Evolutionary conservation across 2,113 vertebrate species (phyloP).

Genomic region (Dromiciops gliroides): DNA sequence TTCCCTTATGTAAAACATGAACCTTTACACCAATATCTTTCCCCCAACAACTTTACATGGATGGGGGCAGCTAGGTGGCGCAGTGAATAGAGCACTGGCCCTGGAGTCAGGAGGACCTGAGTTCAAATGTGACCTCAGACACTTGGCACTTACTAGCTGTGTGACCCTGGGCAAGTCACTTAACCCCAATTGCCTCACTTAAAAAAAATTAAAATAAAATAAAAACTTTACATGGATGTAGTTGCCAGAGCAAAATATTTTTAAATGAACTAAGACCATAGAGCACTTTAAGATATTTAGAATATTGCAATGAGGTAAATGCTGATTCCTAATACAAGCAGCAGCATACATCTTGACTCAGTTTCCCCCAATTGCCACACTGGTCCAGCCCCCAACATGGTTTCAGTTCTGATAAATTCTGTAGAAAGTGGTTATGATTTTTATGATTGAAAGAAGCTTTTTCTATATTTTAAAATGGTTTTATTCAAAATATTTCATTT

Average conservation of each 20-base stretch:
- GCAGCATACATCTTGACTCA: background rate
- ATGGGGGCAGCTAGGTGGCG: no score
- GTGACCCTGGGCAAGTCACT: no score
- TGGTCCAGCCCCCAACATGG: background rate
- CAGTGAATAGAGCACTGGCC: no score
- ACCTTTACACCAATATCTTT: background rate
- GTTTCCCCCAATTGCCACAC: background rate
- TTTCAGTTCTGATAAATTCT: background rate
- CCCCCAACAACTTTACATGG: background rate
- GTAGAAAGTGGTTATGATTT: background rate
- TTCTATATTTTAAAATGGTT: slow-evolving; percentile 47
- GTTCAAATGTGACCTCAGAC: no score
- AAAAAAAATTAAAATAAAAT: no score
- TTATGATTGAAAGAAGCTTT: slow-evolving; percentile 34
- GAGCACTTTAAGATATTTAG: background rate
- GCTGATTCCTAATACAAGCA: no score
- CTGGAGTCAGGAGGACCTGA: no score
- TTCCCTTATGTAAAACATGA: background rate
- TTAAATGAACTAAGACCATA: background rate
- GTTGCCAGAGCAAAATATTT: background rate
- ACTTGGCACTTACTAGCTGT: no score
- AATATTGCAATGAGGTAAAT: background rate
- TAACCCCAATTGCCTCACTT: no score
- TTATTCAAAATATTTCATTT: slow-evolving; percentile 72
- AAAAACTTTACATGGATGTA: no score